phyloP scores from a whole-genome alignment of 2,113 vertebrate species.

The Heloderma charlesbogerti region DNA sequence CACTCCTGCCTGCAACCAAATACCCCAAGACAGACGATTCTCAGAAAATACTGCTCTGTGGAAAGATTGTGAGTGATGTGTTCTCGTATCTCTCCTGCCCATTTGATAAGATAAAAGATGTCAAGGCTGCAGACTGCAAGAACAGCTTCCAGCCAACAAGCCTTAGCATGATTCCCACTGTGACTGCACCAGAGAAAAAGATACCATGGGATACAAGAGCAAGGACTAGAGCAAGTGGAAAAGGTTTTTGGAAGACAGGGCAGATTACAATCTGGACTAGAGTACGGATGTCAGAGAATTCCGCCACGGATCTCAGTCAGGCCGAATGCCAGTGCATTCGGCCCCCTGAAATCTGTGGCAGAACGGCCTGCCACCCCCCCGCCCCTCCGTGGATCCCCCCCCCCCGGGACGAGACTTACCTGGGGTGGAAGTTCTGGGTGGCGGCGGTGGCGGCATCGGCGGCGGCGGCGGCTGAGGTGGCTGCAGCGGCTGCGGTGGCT shows the following conservation, averaged over 20 bases:
- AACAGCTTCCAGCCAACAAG: neutral
- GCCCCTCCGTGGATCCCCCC: no score
- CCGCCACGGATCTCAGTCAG: no score
- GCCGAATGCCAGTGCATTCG: no score
- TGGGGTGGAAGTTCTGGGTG: no score
- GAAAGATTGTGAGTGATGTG: conserved; percentile 13
- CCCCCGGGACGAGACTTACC: no score
- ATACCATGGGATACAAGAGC: neutral
- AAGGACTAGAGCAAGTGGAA: neutral
- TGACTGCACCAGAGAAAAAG: neutral
- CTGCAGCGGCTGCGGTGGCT: no score
- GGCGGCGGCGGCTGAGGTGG: no score
- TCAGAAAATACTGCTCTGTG: neutral
- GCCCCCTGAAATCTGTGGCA: no score
- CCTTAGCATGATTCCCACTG: neutral
- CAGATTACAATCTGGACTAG: no score
- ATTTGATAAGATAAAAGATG: conserved; percentile 31
- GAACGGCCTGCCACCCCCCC: no score
- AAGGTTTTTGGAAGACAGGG: neutral
- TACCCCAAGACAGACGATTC: neutral
- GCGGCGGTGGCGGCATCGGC: no score
- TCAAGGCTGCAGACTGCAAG: neutral
- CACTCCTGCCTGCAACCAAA: neutral
- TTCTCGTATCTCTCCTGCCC: neutral
- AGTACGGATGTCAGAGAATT: no score